These are phyloP conservation scores for Aleiodes leptofemur DNA, from an alignment of 2,888 invertebrate genomes.

Conservation along the genomic window DNA sequence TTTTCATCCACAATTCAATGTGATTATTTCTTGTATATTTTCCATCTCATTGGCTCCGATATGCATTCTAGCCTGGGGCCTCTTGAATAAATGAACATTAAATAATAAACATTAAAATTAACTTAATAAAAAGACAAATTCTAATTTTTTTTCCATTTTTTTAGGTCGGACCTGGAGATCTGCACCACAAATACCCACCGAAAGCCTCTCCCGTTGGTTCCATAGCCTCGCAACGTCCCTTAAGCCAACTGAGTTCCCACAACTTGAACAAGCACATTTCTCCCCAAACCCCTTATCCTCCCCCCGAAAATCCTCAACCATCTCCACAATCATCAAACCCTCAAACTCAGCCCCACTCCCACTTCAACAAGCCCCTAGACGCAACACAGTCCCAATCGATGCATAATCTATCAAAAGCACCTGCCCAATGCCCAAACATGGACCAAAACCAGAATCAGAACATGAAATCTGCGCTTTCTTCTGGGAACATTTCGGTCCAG, in stretches of 20 bases:
- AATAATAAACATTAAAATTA: too few species aligned
- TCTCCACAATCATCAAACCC: slow-evolving; percentile 54
- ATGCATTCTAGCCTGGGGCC: too few species aligned
- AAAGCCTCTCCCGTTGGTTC: slow-evolving; percentile 77
- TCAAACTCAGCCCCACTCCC: slow-evolving; percentile 53
- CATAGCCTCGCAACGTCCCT: slow-evolving; percentile 76
- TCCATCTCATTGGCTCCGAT: too few species aligned
- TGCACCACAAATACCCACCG: slow-evolving; percentile 68
- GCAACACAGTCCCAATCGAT: slow-evolving; percentile 74
- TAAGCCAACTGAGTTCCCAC: slow-evolving; percentile 74
- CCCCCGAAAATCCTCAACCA: slow-evolving; percentile 62
- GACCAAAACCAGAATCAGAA: slow-evolving; percentile 81
- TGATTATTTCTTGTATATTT: too few species aligned
- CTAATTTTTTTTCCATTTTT: slow-evolving; percentile 4
- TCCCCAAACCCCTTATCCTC: slow-evolving; percentile 55
- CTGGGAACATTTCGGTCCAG: slow-evolving; percentile 69
- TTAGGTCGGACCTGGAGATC: slow-evolving; percentile 43
- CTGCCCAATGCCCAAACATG: slow-evolving; percentile 61
- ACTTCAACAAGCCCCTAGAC: slow-evolving; percentile 72
- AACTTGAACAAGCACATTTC: slow-evolving; percentile 71
- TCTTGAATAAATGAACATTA: too few species aligned
- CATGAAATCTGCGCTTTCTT: slow-evolving; percentile 76
- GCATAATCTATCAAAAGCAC: slow-evolving; percentile 72
- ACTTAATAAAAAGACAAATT: background rate
- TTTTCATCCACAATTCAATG: too few species aligned